Evolutionary conservation across 1,140 invertebrate species (phyloP), one percentile per base, ranked within the genome.

Genomic region (Drosophila quadrilineata): DNA sequence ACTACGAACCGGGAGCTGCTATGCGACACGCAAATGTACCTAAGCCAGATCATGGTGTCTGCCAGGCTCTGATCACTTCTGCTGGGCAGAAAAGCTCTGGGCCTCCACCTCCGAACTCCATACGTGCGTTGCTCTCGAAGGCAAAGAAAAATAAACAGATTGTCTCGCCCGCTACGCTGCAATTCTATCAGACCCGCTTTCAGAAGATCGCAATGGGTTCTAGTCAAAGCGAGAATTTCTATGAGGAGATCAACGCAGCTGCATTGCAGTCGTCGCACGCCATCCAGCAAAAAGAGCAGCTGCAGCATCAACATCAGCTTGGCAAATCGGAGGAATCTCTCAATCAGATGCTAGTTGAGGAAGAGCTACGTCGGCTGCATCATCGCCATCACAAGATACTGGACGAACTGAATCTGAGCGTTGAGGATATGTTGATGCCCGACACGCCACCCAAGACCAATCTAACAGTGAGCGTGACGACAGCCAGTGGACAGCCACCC

Each of bases 401-500:
- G 45, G 95, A 95, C 24, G 95, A 97, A 87, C 90, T 97, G 29
- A 97, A 97, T 91, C 91, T 97, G 24, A 95, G 95, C 68, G 94
- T 96, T 22, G 96, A 97, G 90, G 95, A 95, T 35, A 96, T 97
- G 95, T 90, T 96, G 46, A 96, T 96, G 95, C 95, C 94, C 8
- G 91, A 91, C 16, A 90, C 90, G 40, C 88, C 87, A 21, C 90
- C 89, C 49, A 90, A 91, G 40, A 89, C 90, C 2, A 49, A 43
- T 21, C 62, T 54, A 2, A 90, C 90, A 36, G 71, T 90, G 26
- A 90, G 90, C 67, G 89, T 90, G 46, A 89, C 87, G 6, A 65
- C 87, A 6, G 54, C 86, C 28, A 88, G 86, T 26, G 86, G 87
- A 0, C 86, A 88, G 12, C 74, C 86, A 0, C 40, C 46, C 1